Base-by-base conservation (phyloP, 1,140 invertebrate species). In the Formica selysi region DNA sequence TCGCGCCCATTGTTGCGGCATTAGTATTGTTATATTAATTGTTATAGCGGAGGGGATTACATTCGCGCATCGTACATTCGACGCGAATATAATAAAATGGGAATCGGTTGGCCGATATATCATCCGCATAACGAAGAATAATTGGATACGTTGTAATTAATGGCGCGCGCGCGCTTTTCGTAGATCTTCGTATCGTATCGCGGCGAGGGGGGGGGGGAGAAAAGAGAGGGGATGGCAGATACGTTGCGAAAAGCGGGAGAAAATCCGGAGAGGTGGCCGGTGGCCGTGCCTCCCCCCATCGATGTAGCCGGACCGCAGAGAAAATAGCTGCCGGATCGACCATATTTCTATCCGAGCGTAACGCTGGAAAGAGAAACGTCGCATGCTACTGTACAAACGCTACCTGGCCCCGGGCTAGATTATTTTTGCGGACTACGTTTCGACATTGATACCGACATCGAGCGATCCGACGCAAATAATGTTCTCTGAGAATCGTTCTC, bases 261-360 rank as follows among this genome's bases (percentile, higher is more conserved):
- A 73, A 73, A 44, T 32, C 38, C 67, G 26, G 36, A 36, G 51
- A 57, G 51, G 67, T 3, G 32, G 26, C 38, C 3, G 76, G 0
- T 32, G 32, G 32, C 32, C 3, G 3, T 32, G 26, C 32, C 62
- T 44, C 16, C 2, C 16, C 8, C 22, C 13, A 13, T 48, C 76
- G 62, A n/a, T 80, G 44, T 54, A 67, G 67, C 67, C 57, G 68
- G 54, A 83, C 79, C 79, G 41, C 79, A 73, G 68, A 73, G 79
- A 83, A 83, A 83, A 83, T 83, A 83, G 79, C 76, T 80, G 48
- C 26, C 79, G 79, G 79, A 83, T 83, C 79, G 68, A 83, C 79
- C 68, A 62, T 83, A 83, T 83, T 83, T 83, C 79, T 83, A 57
- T 83, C 68, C 79, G 68, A 73, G 54, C 48, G 78, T 70, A 70